These are phyloP conservation scores for Poliocrania exsul DNA, from an alignment of 2,797 vertebrate species.

Conservation along the genomic window DNA sequence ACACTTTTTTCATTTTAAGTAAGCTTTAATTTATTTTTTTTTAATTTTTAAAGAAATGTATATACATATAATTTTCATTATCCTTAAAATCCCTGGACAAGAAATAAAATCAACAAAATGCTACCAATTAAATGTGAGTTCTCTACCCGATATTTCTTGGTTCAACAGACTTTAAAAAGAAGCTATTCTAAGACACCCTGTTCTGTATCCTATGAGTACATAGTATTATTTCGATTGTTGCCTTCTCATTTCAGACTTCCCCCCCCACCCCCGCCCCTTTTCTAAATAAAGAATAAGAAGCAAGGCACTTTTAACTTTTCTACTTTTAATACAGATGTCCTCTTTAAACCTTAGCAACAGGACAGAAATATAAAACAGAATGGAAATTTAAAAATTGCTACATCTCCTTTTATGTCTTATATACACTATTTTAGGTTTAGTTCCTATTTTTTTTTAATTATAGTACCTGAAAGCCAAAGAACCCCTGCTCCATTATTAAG, in stretches of 20 bases:
- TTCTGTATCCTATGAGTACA: not conserved
- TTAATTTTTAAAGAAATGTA: not conserved
- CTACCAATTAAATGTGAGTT: not conserved
- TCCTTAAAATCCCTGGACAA: not conserved
- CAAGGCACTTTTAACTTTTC: not conserved
- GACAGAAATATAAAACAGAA: not conserved
- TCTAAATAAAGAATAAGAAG: constrained; percentile 18
- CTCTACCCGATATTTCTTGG: not conserved
- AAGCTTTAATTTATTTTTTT: not conserved
- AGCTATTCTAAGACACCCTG: not conserved
- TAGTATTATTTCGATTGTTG: not conserved
- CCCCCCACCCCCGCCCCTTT: not conserved
- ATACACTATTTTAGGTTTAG: not conserved
- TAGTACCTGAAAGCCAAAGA: not conserved
- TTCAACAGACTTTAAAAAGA: not conserved
- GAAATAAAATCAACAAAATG: not conserved
- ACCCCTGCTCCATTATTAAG: not conserved
- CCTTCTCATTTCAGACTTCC: not conserved
- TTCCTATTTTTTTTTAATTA: not conserved
- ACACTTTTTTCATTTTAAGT: not conserved
- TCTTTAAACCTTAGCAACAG: not conserved
- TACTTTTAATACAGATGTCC: constrained; percentile 17
- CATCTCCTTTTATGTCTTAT: not conserved
- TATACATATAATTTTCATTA: not conserved
- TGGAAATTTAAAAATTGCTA: not conserved